These are phyloP conservation scores for Oncopodura yosiiana DNA, from an alignment of 1,140 invertebrate genomes.

Conservation along the genomic window DNA sequence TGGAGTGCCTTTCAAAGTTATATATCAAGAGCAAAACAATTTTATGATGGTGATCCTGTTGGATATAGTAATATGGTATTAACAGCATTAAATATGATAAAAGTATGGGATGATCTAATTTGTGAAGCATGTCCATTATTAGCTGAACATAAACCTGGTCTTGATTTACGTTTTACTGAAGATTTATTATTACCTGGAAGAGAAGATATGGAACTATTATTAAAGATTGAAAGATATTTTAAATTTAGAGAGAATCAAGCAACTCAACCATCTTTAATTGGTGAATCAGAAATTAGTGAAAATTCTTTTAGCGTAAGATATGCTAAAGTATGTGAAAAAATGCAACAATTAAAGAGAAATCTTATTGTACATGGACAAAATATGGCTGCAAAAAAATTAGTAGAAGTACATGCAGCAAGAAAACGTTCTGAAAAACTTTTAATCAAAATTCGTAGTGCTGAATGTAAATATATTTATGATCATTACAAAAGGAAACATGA, in stretches of 20 bases:
- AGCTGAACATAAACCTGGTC: constrained; percentile 6
- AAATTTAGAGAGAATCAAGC: neutral
- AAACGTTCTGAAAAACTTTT: constrained; percentile 1
- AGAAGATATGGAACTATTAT: neutral
- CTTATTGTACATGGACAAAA: neutral
- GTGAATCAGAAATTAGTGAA: neutral
- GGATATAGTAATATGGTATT: constrained; percentile 2
- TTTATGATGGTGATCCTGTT: constrained; percentile 12
- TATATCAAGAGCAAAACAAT: neutral
- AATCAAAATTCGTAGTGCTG: neutral
- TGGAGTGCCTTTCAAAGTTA: constrained; percentile 3
- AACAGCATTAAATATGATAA: constrained; percentile 9
- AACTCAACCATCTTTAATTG: constrained; percentile 3
- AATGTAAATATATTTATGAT: constrained; percentile 13
- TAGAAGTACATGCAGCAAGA: neutral
- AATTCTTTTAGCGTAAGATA: constrained; percentile 2
- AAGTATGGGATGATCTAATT: constrained; percentile 1
- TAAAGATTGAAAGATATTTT: constrained; percentile 4
- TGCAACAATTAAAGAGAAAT: neutral
- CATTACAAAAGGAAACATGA: constrained; percentile 11
- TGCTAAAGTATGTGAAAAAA: neutral
- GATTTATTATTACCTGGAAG: constrained; percentile 7
- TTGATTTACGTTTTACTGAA: neutral
- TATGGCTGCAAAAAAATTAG: neutral
- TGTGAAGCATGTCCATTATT: neutral